Evolutionary conservation across 2,888 invertebrate species (phyloP).

Genomic region (Diachrysia chrysitis): DNA sequence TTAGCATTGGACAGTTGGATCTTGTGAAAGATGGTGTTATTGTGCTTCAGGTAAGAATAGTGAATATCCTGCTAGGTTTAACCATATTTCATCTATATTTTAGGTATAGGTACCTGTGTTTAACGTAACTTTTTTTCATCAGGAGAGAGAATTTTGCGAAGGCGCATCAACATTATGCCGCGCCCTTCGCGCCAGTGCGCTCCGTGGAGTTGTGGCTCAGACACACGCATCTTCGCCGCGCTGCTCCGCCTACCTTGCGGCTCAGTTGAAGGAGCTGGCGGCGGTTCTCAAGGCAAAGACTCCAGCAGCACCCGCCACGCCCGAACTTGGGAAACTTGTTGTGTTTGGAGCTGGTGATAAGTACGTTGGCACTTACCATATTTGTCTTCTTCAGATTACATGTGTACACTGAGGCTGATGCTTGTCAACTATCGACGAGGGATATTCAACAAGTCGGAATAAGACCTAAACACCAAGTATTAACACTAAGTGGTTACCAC

Average conservation of each 20-base stretch:
- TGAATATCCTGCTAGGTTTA: neutral
- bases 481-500: too few relatives aligned
- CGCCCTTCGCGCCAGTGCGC: slow-evolving; percentile 90
- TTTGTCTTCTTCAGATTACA: too few relatives aligned
- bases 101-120: too few relatives aligned
- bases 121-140: neutral
- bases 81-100: too few relatives aligned
- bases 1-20: slow-evolving; percentile 77
- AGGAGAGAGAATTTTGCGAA: slow-evolving; percentile 95
- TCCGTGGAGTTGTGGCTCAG: slow-evolving; percentile 93
- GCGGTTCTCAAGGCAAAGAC: slow-evolving; percentile 75
- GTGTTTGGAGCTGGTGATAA: slow-evolving; percentile 87
- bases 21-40: slow-evolving; percentile 83
- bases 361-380: too few relatives aligned
- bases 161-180: slow-evolving; percentile 94
- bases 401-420: too few relatives aligned
- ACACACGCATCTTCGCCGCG: slow-evolving; percentile 94
- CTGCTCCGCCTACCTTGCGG: slow-evolving; percentile 94
- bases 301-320: slow-evolving; percentile 79
- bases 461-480: too few relatives aligned
- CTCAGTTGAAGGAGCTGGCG: slow-evolving; percentile 83
- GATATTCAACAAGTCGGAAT: too few relatives aligned
- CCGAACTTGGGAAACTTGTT: slow-evolving; percentile 81
- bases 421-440: too few relatives aligned
- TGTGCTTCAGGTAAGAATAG: slow-evolving; percentile 79